Conservation (phyloP, 2,113 vertebrate genomes). For the Phylloscopus whistleri region DNA sequence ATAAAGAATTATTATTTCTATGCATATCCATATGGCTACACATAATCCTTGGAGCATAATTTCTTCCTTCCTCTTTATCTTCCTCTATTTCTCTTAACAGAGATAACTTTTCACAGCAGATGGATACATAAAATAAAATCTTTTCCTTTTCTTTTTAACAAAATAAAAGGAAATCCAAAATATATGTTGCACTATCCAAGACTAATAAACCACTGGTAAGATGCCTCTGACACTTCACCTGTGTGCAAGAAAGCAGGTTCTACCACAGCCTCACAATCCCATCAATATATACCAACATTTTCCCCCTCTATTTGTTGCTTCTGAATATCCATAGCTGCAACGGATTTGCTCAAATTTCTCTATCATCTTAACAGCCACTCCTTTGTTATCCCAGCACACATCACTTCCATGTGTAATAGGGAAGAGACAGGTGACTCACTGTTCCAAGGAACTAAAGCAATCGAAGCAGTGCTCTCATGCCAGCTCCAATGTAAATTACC, state of each 20-base stretch:
- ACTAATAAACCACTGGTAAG: not conserved
- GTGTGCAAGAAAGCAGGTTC: not conserved
- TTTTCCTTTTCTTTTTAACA: not conserved
- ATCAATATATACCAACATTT: not conserved
- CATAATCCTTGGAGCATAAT: not conserved
- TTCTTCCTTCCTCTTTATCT: not conserved
- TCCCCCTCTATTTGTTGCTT: not conserved
- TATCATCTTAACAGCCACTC: not conserved
- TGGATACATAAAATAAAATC: not conserved
- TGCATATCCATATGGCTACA: not conserved
- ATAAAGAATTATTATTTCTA: not conserved
- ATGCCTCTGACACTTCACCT: not conserved
- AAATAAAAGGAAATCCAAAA: not conserved
- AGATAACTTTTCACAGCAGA: not conserved
- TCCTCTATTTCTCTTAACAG: not conserved
- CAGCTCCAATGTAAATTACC: not conserved
- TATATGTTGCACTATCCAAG: not conserved
- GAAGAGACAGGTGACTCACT: not conserved
- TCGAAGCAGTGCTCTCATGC: not conserved
- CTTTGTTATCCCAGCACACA: not conserved
- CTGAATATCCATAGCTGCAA: not conserved
- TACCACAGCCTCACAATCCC: not conserved
- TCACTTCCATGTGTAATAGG: not conserved
- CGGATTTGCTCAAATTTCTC: not conserved
- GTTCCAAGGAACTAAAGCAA: not conserved